phyloP scores from a whole-genome alignment of 1,140 invertebrate species.

The Euwallacea similis region DNA sequence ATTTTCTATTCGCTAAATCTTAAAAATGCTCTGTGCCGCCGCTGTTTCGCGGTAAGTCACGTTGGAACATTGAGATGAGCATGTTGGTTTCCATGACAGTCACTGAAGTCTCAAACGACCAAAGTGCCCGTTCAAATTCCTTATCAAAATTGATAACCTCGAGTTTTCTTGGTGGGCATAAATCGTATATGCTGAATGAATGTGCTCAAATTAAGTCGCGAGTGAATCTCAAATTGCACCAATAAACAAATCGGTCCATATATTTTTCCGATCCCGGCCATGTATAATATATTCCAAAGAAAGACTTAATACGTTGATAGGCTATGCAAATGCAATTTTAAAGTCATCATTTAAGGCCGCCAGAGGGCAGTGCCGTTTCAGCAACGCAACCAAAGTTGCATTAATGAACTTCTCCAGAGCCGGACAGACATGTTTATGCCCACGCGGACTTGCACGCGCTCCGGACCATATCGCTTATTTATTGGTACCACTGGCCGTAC shows the following conservation, averaged over 20 bases:
- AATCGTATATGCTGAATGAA: too few relatives aligned
- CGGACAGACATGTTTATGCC: conserved; percentile 53
- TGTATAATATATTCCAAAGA: conserved; percentile 34
- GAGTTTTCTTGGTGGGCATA: too few relatives aligned
- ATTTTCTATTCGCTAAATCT: too few relatives aligned
- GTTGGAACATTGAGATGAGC: too few relatives aligned
- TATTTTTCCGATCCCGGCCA: conserved; percentile 24
- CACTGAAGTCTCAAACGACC: too few relatives aligned
- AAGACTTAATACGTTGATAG: conserved; percentile 44
- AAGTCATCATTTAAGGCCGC: conserved; percentile 52
- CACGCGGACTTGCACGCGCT: conserved; percentile 52
- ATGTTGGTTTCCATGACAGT: too few relatives aligned
- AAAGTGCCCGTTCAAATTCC: too few relatives aligned
- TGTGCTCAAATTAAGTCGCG: conserved; percentile 16
- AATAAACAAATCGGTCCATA: conserved; percentile 24
- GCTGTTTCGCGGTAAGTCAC: too few relatives aligned
- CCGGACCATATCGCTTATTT: conserved; percentile 53
- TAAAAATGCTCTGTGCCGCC: too few relatives aligned
- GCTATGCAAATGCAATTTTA: conserved; percentile 53
- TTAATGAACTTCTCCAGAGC: conserved; percentile 53
- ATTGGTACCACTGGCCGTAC: conserved; percentile 51
- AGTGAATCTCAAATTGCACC: conserved; percentile 16
- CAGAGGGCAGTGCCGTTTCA: conserved; percentile 50
- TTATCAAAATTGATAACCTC: too few relatives aligned
- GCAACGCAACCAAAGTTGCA: conserved; percentile 50